Percentiles rank a stretch among this genome's conserved stretches.
Evolutionary conservation across 2,888 invertebrate genomes (phyloP).

Genomic region (Brachyptera putata): DNA sequence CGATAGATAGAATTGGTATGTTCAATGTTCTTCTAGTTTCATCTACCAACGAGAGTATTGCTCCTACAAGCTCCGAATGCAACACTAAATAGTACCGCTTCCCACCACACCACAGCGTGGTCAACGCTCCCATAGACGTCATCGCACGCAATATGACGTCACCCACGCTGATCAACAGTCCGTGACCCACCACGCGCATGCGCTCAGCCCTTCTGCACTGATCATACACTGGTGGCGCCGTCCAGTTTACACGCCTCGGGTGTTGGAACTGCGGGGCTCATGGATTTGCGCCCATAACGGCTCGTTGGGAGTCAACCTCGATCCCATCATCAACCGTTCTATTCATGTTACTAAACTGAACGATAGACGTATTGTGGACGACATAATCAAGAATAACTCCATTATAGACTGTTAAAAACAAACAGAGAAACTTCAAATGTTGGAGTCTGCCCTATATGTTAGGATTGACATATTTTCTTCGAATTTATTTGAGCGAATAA

Average conservation of each 20-base stretch:
- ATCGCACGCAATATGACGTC: background rate
- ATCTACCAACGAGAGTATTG: background rate
- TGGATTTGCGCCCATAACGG: background rate
- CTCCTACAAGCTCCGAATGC: background rate
- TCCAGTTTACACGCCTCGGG: background rate
- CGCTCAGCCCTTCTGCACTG: background rate
- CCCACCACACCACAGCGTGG: background rate
- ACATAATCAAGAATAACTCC: too few species aligned
- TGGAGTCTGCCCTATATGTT: too few species aligned
- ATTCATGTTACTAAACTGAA: conserved; percentile 66
- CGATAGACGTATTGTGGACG: too few species aligned
- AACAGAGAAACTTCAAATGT: too few species aligned
- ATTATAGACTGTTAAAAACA: too few species aligned
- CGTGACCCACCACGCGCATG: background rate
- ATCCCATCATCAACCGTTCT: conserved; percentile 50
- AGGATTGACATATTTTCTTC: too few species aligned
- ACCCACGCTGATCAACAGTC: too few species aligned
- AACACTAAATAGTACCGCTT: background rate
- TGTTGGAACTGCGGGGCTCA: background rate
- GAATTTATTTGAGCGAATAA: too few species aligned
- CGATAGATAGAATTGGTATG: too few species aligned
- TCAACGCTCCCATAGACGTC: background rate
- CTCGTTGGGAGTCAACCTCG: background rate
- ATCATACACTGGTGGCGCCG: background rate
- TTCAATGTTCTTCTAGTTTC: too few species aligned